These are phyloP conservation scores for Limnephilus lunatus DNA, from an alignment of 2,888 invertebrate species.

Conservation along the genomic window DNA sequence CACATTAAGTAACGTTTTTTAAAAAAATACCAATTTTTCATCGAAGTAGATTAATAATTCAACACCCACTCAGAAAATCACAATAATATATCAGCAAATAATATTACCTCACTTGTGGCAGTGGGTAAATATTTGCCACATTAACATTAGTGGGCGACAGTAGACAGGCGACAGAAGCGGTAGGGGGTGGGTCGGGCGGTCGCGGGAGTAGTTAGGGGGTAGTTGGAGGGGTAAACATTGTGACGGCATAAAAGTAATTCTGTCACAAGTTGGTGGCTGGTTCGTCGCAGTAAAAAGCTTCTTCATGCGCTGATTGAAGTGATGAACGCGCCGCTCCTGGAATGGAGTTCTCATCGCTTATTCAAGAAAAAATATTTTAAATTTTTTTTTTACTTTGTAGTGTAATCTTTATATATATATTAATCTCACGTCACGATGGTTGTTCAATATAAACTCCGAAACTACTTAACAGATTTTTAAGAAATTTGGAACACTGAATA, in stretches of 20 bases:
- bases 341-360: neutral
- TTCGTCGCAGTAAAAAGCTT: slow-evolving; percentile 27
- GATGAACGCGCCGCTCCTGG: neutral
- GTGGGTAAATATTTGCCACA: neutral
- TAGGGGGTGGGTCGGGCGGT: neutral
- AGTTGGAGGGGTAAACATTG: neutral
- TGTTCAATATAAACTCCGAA: no score
- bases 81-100: neutral
- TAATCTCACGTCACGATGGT: no score
- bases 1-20: no score
- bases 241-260: neutral
- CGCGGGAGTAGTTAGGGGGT: neutral
- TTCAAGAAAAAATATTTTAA: neutral
- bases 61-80: neutral
- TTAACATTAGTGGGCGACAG: neutral
- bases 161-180: neutral
- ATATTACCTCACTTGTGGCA: neutral
- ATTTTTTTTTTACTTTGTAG: no score
- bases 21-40: neutral
- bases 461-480: no score
- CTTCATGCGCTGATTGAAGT: slow-evolving; percentile 19
- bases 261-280: neutral
- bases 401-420: no score
- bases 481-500: no score
- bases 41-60: neutral